Percentiles rank a stretch among this genome's conserved stretches.
phyloP scores from a whole-genome alignment of 1,140 invertebrate genomes.

The Argopecten irradians region DNA sequence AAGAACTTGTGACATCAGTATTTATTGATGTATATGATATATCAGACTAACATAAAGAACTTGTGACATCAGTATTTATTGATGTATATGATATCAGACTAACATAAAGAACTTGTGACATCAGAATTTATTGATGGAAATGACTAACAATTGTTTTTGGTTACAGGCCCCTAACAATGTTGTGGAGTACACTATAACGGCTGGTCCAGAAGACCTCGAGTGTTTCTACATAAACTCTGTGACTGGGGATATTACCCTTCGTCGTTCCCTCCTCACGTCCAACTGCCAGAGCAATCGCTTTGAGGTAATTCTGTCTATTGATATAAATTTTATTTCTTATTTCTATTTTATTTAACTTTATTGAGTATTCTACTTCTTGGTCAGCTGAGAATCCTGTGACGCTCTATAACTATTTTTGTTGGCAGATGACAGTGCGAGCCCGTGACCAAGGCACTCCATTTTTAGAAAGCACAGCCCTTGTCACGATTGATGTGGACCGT shows the following conservation, averaged over 20 bases:
- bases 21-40: no score
- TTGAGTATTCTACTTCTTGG: not conserved
- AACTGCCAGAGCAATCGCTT: conserved; percentile 50
- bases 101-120: no score
- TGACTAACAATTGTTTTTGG: no score
- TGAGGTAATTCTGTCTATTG: conserved; percentile 38
- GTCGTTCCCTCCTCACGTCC: conserved; percentile 46
- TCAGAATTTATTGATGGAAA: no score
- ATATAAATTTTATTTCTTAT: not conserved
- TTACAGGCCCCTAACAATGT: conserved; percentile 62
- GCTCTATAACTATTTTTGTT: no score
- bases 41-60: no score
- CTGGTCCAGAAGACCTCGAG: conserved; percentile 40
- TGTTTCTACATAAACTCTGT: conserved; percentile 58
- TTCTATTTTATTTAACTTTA: not conserved
- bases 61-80: no score
- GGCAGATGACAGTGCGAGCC: conserved; percentile 56
- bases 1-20: no score
- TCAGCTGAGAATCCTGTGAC: no score
- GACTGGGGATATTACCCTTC: conserved; percentile 48
- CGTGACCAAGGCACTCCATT: conserved; percentile 50
- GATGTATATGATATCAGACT: no score
- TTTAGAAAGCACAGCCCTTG: conserved; percentile 31
- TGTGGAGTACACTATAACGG: conserved; percentile 45
- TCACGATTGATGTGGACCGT: conserved; percentile 58